Evolutionary conservation across 2,113 vertebrate species (phyloP), one percentile per base, ranked within the genome.

Genomic region (Sardina pilchardus): DNA sequence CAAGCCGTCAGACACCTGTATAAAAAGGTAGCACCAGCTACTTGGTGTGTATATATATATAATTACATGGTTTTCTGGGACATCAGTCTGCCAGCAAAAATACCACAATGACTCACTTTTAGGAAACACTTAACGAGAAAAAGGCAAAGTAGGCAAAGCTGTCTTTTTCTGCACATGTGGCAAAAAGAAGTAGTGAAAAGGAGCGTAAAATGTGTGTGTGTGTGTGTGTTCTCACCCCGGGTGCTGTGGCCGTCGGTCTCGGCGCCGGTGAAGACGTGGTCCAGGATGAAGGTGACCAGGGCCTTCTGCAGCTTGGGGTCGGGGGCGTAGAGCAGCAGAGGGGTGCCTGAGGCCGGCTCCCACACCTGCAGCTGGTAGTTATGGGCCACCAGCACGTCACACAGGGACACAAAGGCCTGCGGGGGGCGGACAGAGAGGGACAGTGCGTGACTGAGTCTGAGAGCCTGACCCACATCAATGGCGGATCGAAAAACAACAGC

Each of bases 351-450:
- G 86, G 93, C 82, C 0, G 93, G 92, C n/a, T 94, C 92, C 93
- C 94, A 92, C 86, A 92, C 87, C n/a, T 94, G 94, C 6, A 95
- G 90, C 93, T 95, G 96, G 91, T 96, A 95, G 86, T 94, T 96
- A 81, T 97, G 93, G 91, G 96, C 95, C 17, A 95, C 93, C 89
- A 98, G 93, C 80, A 97, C 91, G 82, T 98, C 97, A 85, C 97
- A 98, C 12, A 97, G 91, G 4, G 96, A 93, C 88, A 95, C 86
- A 82, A 98, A 98, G 14, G 96, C 96, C 97, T 98, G 0, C 8
- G 0, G 17, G 3, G 17, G 44, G 34, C 34, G 5, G 48, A 5
- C 10, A 6, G 50, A 53, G 14, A 17, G 17, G 50, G 45, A 47
- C 45, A 47, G 45, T 47, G 45, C 45, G 45, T 47, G 45, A 47